phyloP scores from a whole-genome alignment of 2,113 vertebrate species.

The Chlorodrepanis virens region DNA sequence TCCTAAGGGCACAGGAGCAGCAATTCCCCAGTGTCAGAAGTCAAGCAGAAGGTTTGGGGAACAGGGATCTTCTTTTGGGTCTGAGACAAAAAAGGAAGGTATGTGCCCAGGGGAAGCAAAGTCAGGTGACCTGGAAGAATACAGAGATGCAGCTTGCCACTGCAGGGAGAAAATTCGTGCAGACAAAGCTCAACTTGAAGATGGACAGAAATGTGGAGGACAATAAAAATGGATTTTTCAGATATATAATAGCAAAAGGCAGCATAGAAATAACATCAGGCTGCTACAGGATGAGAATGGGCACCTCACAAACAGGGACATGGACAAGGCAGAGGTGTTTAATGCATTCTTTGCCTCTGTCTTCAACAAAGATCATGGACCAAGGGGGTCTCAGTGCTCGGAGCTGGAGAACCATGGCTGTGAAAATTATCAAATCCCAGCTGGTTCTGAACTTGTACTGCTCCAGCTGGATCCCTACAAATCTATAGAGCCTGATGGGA shows the following conservation, averaged over 20 bases:
- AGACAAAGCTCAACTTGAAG: neutral
- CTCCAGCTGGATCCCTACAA: neutral
- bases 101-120: neutral
- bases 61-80: neutral
- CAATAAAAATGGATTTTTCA: neutral
- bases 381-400: neutral
- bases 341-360: neutral
- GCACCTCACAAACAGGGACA: neutral
- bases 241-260: neutral
- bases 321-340: neutral
- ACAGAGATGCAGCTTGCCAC: neutral
- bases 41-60: neutral
- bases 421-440: neutral
- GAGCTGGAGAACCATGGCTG: neutral
- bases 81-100: neutral
- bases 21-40: neutral
- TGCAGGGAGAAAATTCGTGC: accelerated
- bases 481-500: neutral
- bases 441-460: neutral
- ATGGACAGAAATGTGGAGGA: neutral
- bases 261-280: neutral
- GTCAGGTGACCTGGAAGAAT: neutral
- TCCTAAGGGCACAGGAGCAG: neutral
- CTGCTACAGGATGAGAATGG: neutral
- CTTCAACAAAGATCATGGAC: neutral